A percentile compares a stretch with the other conserved stretches of the same genome.
phyloP scores from a whole-genome alignment of 1,140 invertebrate species.

The Platyscapa corneri region DNA sequence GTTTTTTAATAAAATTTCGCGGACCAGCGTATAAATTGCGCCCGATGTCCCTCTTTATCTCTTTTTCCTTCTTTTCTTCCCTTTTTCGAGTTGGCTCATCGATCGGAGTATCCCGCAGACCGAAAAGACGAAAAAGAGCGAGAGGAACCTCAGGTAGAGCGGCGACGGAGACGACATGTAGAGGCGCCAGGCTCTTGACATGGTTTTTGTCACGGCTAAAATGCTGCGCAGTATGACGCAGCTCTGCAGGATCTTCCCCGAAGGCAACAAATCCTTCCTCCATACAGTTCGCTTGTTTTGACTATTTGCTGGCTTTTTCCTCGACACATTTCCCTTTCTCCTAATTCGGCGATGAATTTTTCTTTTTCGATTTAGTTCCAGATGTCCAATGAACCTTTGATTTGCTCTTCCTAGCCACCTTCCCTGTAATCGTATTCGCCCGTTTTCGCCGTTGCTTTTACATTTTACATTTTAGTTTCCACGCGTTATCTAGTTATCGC shows the following conservation, averaged over 20 bases:
- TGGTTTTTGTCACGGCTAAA: conserved; percentile 17
- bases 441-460: not conserved
- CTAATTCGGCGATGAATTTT: conserved; percentile 1
- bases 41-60: not conserved
- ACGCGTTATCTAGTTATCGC: too few relatives aligned
- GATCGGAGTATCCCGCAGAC: conserved; percentile 30
- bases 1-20: not conserved
- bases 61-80: not conserved
- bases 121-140: conserved; percentile 11
- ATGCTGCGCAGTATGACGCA: not conserved
- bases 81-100: not conserved
- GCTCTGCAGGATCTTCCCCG: not conserved
- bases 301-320: not conserved
- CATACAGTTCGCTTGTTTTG: not conserved
- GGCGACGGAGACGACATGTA: not conserved
- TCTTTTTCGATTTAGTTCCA: not conserved
- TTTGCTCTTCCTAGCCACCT: not conserved
- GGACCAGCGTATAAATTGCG: not conserved
- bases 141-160: not conserved
- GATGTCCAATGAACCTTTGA: not conserved
- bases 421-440: not conserved
- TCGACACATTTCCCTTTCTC: not conserved
- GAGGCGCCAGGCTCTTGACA: conserved; percentile 31
- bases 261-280: not conserved
- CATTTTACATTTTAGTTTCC: too few relatives aligned